Conservation (phyloP, 2,888 invertebrate species). For the Junonia oenone region DNA sequence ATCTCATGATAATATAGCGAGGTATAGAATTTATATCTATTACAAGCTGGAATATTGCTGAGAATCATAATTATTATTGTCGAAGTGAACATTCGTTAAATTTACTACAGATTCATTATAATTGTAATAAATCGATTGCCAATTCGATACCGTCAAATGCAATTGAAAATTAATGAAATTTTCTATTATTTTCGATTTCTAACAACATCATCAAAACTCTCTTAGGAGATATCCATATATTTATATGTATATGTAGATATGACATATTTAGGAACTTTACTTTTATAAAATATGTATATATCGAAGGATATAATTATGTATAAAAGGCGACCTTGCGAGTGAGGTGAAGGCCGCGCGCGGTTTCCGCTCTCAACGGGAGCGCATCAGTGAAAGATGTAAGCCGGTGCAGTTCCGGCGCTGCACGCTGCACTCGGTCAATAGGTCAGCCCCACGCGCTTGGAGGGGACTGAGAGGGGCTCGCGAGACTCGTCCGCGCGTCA, state of each 20-base stretch:
- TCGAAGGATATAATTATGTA: neutral
- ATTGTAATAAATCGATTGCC: no score
- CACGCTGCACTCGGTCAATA: constrained; percentile 71
- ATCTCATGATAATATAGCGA: no score
- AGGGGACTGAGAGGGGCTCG: constrained; percentile 29
- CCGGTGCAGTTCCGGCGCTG: constrained; percentile 68
- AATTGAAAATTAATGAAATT: no score
- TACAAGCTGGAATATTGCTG: neutral
- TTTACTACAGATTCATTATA: no score
- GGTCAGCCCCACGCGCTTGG: constrained; percentile 55
- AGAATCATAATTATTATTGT: no score
- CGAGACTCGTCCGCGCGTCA: constrained; percentile 30
- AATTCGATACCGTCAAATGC: no score
- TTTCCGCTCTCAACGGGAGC: constrained; percentile 69
- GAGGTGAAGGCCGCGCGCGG: constrained; percentile 68
- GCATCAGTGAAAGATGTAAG: constrained; percentile 55
- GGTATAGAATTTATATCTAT: neutral
- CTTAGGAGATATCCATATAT: no score
- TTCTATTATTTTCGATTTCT: no score
- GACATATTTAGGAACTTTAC: neutral
- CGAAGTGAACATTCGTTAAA: no score
- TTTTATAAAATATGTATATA: neutral
- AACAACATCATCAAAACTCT: no score
- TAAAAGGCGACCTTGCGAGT: constrained; percentile 57
- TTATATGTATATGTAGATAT: no score